Evolutionary conservation across 2,888 invertebrate genomes (phyloP).

Genomic region (Scrobipalpa atriplicella): DNA sequence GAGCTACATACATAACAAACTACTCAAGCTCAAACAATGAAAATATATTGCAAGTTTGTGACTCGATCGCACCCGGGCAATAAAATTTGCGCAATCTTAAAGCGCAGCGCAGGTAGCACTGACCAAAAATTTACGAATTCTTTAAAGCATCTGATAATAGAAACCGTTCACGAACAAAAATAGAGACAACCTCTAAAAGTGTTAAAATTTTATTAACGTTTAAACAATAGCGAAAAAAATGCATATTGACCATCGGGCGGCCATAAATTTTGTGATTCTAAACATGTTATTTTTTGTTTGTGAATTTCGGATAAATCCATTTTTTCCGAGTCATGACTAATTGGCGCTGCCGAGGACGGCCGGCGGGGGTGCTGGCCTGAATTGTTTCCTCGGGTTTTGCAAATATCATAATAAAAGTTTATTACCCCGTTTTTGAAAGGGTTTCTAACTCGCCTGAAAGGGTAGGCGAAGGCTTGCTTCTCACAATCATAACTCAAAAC

Average conservation of each 20-base stretch:
- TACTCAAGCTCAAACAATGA: slow-evolving; percentile 15
- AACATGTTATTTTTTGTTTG: slow-evolving; percentile 67
- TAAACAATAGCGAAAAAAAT: slow-evolving; percentile 65
- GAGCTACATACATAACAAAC: slow-evolving; percentile 25
- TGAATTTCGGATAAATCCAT: slow-evolving; percentile 62
- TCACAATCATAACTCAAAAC: slow-evolving; percentile 73
- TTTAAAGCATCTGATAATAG: slow-evolving; percentile 39
- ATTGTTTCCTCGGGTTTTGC: slow-evolving; percentile 72
- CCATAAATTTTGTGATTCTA: slow-evolving; percentile 67
- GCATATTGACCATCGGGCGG: slow-evolving; percentile 58
- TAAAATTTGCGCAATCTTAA: slow-evolving; percentile 3
- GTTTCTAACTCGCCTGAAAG: slow-evolving; percentile 72
- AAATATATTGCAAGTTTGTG: background rate
- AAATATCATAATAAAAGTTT: slow-evolving; percentile 81
- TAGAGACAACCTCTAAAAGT: slow-evolving; percentile 65
- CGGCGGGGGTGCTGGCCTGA: slow-evolving; percentile 66
- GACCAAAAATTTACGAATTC: background rate
- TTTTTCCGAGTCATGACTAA: slow-evolving; percentile 73
- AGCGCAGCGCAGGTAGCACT: background rate
- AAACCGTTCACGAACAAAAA: slow-evolving; percentile 45
- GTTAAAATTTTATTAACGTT: slow-evolving; percentile 73
- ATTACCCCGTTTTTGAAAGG: slow-evolving; percentile 80
- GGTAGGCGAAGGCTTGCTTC: slow-evolving; percentile 68
- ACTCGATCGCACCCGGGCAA: background rate
- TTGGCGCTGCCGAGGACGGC: slow-evolving; percentile 61